phyloP scores from a whole-genome alignment of 2,797 vertebrate species.

The Phylloscopus collybita region DNA sequence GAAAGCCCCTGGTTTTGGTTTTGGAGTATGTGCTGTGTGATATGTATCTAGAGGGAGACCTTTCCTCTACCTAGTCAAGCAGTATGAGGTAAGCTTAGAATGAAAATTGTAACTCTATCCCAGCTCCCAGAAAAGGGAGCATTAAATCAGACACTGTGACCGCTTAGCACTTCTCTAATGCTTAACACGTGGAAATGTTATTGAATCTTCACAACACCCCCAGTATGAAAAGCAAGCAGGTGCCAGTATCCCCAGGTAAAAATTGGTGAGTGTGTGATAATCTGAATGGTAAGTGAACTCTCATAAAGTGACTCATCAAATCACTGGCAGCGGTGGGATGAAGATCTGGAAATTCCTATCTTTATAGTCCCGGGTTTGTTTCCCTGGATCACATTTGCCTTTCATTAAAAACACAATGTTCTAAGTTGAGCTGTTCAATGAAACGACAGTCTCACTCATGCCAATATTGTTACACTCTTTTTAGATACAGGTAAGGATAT shows the following conservation, averaged over 20 bases:
- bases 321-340: not conserved
- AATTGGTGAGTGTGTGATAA: not conserved
- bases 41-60: not conserved
- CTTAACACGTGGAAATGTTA: not conserved
- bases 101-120: constrained; percentile 23
- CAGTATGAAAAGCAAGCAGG: not conserved
- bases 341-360: not conserved
- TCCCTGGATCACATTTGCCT: not conserved
- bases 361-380: not conserved
- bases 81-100: constrained; percentile 20
- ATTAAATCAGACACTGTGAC: not conserved
- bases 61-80: constrained; percentile 22
- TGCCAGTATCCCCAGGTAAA: not conserved
- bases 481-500: not conserved
- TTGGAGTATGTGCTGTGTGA: not conserved
- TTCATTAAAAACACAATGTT: not conserved
- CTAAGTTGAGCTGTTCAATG: not conserved
- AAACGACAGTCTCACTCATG: not conserved
- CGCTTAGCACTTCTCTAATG: not conserved
- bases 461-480: not conserved
- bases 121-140: constrained; percentile 31
- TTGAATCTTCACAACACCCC: not conserved
- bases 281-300: not conserved
- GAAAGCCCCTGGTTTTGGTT: not conserved
- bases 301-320: not conserved